A percentile compares a stretch with the other conserved stretches of the same genome.
These are phyloP conservation scores for Ichneumon xanthorius DNA, from an alignment of 2,888 invertebrate genomes.

Conservation along the genomic window DNA sequence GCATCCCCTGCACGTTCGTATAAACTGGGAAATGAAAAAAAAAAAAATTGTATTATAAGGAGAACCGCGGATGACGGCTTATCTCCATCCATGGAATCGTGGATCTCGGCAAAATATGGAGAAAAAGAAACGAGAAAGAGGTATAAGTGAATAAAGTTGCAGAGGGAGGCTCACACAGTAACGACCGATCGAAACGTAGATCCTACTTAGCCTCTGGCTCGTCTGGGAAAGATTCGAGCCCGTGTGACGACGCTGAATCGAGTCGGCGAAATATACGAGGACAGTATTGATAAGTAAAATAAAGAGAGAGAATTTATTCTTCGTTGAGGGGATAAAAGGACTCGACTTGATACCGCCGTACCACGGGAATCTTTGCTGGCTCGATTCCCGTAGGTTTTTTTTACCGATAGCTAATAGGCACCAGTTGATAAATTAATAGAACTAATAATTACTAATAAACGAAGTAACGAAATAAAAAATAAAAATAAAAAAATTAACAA, in stretches of 20 bases:
- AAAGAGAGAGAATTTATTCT: slow-evolving; percentile 48
- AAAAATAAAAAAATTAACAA: slow-evolving; percentile 37
- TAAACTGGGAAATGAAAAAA: slow-evolving; percentile 31
- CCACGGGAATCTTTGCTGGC: slow-evolving; percentile 72
- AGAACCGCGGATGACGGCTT: slow-evolving; percentile 65
- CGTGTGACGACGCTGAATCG: slow-evolving; percentile 62
- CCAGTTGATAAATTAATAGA: slow-evolving; percentile 71
- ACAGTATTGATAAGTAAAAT: slow-evolving; percentile 4
- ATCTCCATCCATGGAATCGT: slow-evolving; percentile 12
- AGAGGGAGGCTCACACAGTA: slow-evolving; percentile 53
- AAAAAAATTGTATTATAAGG: slow-evolving; percentile 67
- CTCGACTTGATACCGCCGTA: slow-evolving; percentile 32
- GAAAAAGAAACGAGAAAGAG: slow-evolving; percentile 13
- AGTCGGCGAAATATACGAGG: slow-evolving; percentile 44
- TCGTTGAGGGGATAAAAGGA: slow-evolving; percentile 9
- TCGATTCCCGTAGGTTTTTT: slow-evolving; percentile 80
- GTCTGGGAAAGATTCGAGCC: slow-evolving; percentile 74
- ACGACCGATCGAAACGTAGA: slow-evolving; percentile 75
- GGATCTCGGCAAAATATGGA: slow-evolving; percentile 34
- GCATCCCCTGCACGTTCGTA: slow-evolving; percentile 25
- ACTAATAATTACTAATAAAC: slow-evolving; percentile 70
- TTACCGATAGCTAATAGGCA: slow-evolving; percentile 81
- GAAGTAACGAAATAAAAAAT: slow-evolving; percentile 55
- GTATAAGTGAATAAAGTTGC: slow-evolving; percentile 34
- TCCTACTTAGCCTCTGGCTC: slow-evolving; percentile 72